Base-by-base conservation (phyloP, 2,797 vertebrate species). In the Podarcis siculus region DNA sequence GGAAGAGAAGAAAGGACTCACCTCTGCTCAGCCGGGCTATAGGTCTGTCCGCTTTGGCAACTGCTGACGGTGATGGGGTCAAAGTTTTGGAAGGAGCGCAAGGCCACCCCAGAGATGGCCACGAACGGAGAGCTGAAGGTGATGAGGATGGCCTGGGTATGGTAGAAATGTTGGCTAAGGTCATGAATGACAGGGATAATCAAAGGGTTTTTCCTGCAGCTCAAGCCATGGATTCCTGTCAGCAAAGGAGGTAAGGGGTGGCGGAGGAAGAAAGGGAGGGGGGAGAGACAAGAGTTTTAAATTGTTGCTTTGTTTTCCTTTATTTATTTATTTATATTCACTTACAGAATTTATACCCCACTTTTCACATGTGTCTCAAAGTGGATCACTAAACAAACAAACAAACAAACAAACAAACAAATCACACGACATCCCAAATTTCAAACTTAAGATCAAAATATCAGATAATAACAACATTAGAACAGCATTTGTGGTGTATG, bases 21-120 rank as follows among this genome's bases (percentile, higher is more conserved):
- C 99, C 99, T 99, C 96, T 99, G 98, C 92, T 98, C 98, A 1
- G 97, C 97, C 0, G 98, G 98, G 96, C 98, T 99, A 97, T 99
- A 99, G 96, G 99, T 99, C 97, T 99, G 98, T 92, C 99, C 98
- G 96, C 98, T 98, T 97, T 99, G 98, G 97, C 98, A 99, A 96
- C 98, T 98, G 94, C 98, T 98, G 96, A 99, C 98, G 89, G 98
- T 98, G 97, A 99, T 98, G 88, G 98, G 98, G 97, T 99, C 99
- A 96, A 99, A 99, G 96, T 98, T 98, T 96, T 99, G 98, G 97
- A 99, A 99, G 94, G 99, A 99, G 93, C 99, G 98, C 93, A 99
- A 96, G 95, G 98, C 99, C 89, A 99, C 98, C 87, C 99, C 99
- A 1, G 99, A 99, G 97, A 99, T 98, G 95, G 99, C 99, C 92